These are phyloP conservation scores for Salarias fasciatus DNA, from an alignment of 2,797 vertebrate species.

Conservation along the genomic window DNA sequence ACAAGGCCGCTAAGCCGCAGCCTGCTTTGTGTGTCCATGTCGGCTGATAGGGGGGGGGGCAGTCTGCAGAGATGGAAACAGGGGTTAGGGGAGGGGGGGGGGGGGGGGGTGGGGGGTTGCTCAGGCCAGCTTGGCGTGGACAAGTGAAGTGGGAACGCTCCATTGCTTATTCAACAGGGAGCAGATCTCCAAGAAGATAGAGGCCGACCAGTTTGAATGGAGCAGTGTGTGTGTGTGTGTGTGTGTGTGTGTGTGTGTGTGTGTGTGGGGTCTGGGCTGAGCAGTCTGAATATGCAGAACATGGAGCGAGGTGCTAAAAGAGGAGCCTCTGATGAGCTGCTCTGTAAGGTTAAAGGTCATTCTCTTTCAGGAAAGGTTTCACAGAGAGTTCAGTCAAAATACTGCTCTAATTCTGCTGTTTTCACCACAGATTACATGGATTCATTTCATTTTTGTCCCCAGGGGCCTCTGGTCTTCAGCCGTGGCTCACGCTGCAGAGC, in stretches of 20 bases:
- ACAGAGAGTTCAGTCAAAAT: slow-evolving; percentile 25
- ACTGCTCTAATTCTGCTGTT: slow-evolving; percentile 26
- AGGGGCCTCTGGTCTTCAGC: no score
- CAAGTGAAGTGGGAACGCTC: slow-evolving; percentile 68
- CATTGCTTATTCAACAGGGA: slow-evolving; percentile 86
- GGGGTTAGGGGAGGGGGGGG: slow-evolving; percentile 51
- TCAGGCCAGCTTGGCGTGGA: slow-evolving; percentile 62
- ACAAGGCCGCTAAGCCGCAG: slow-evolving; percentile 81
- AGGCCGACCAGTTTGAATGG: slow-evolving; percentile 69
- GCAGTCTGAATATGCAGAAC: slow-evolving; percentile 37
- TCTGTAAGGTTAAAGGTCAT: slow-evolving; percentile 42
- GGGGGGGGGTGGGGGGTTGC: not conserved
- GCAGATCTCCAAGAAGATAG: slow-evolving; percentile 79
- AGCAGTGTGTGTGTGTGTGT: not conserved
- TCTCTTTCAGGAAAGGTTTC: no score
- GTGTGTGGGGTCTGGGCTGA: slow-evolving; percentile 23
- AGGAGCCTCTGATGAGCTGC: slow-evolving; percentile 35
- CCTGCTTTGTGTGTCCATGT: slow-evolving; percentile 80
- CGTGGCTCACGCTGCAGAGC: slow-evolving; percentile 24
- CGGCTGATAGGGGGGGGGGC: slow-evolving; percentile 59
- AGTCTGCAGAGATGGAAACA: slow-evolving; percentile 74
- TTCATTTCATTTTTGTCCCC: not conserved
- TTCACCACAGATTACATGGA: not conserved
- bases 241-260: no score
- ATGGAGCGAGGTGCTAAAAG: slow-evolving; percentile 28